Base-by-base conservation (phyloP, 1,140 invertebrate species). In the Pseudomyrmex cubaensis region DNA sequence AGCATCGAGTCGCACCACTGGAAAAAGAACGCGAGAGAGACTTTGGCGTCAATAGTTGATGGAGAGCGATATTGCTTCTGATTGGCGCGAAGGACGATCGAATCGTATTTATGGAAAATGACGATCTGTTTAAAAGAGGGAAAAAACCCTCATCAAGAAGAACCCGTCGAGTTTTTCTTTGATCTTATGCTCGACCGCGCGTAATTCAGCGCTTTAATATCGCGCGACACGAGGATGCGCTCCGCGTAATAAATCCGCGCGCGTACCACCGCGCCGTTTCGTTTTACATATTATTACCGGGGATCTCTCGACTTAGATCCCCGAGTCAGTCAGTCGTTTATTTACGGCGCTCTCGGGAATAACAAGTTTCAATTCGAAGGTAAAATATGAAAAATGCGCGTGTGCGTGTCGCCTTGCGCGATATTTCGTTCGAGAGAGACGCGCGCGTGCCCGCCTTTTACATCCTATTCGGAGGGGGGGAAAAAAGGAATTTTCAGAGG, bases 331-430 rank as follows among this genome's bases (percentile, higher is more conserved):
- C 75, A 66, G 48, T 77, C 17, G 75, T 77, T 77, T 77, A 77
- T 77, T 77, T 77, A 77, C 75, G 35, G 17, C 67, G 67, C 67
- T 77, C 75, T 20, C 52, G 63, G 75, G 75, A 77, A 77, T 77
- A 77, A 77, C 57, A 77, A 77, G 67, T 77, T 77, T 22, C 62
- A 67, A 67, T 77, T 13, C 52, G 12, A 17, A 44, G 0, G 7
- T n/a, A 15, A 12, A 8, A 12, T 48, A 10, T 20, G 15, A 57
- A 22, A 7, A 44, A 22, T 20, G 15, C 22, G 61, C 17, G 54
- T 46, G 59, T 20, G 13, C 52, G 20, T 1, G 5, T 48, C 46
- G 35, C 48, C 57, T 56, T 48, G 35, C 35, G 35, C 35, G 5
- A 35, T 35, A 35, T 35, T 35, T 35, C 7, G 20, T 35, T 35